phyloP scores from a whole-genome alignment of 2,113 vertebrate species.

The Hystrix cristata region DNA sequence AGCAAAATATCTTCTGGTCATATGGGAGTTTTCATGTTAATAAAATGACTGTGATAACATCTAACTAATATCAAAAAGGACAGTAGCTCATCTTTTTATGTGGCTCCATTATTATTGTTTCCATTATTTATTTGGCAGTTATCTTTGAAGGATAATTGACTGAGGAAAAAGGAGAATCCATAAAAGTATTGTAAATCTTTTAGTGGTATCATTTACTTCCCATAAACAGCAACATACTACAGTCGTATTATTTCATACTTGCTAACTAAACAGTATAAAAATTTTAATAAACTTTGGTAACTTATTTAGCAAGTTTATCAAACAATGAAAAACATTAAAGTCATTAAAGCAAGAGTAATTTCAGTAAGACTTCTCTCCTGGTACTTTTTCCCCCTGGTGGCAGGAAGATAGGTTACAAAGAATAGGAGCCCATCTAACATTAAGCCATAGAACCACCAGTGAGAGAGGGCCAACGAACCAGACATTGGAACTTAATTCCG shows the following conservation, averaged over 20 bases:
- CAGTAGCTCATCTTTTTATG: conserved; percentile 59
- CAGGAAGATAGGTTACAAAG: neutral
- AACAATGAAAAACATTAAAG: neutral
- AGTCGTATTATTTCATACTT: neutral
- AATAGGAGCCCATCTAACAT: neutral
- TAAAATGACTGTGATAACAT: conserved; percentile 50
- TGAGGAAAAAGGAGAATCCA: neutral
- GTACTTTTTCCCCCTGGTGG: neutral
- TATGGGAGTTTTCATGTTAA: conserved; percentile 37
- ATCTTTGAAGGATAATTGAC: conserved; percentile 53
- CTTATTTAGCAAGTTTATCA: neutral
- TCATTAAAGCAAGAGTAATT: conserved; percentile 17
- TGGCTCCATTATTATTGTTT: neutral
- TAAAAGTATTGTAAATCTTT: conserved; percentile 14
- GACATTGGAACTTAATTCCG: neutral
- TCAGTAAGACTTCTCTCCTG: neutral
- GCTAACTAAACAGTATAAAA: neutral
- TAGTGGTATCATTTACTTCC: neutral
- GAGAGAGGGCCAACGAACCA: neutral
- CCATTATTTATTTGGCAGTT: conserved; percentile 40
- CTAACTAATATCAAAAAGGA: conserved; percentile 53
- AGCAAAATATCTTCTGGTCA: conserved; percentile 18
- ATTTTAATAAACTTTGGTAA: conserved; percentile 47
- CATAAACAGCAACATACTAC: neutral
- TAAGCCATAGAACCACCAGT: neutral